Percentiles rank a stretch among this genome's conserved stretches.
Conservation (phyloP, 2,888 invertebrate species). For the Drosophila limbata region DNA sequence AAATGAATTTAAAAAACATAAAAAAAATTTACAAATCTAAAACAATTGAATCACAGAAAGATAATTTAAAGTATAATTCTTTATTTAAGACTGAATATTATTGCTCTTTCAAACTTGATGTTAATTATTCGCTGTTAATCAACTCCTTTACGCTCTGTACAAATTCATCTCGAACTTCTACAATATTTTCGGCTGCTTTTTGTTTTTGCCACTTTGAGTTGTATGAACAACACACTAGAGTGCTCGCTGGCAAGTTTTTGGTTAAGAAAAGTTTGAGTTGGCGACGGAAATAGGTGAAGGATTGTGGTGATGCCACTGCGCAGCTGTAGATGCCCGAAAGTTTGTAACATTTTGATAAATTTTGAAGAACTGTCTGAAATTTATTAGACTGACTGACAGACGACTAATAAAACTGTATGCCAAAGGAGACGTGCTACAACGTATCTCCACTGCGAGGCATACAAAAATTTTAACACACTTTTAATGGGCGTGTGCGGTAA, state of each 20-base stretch:
- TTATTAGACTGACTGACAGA: constrained; percentile 57
- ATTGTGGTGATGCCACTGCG: constrained; percentile 46
- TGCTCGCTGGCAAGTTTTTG: constrained; percentile 3
- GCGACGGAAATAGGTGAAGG: constrained; percentile 5
- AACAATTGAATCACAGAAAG: background rate
- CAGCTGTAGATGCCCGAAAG: constrained; percentile 59
- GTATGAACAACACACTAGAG: constrained; percentile 4
- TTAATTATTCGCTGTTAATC: background rate
- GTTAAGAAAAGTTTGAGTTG: constrained; percentile 25
- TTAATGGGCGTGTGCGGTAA: constrained; percentile 62
- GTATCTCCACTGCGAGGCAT: constrained; percentile 14
- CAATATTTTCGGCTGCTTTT: background rate
- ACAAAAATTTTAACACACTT: constrained; percentile 61
- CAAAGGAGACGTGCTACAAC: constrained; percentile 30
- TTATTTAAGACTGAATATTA: too few relatives aligned
- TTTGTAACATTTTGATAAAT: constrained; percentile 65
- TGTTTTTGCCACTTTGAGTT: constrained; percentile 4
- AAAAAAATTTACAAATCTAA: background rate
- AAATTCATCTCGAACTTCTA: background rate
- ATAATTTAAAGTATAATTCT: too few relatives aligned
- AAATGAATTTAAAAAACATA: too few relatives aligned
- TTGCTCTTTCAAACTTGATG: too few relatives aligned
- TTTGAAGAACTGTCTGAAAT: constrained; percentile 59
- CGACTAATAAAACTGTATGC: constrained; percentile 47
- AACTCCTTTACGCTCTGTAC: background rate